These are phyloP conservation scores for Opisthocomus hoazin DNA, from an alignment of 2,113 vertebrate species.

Conservation along the genomic window DNA sequence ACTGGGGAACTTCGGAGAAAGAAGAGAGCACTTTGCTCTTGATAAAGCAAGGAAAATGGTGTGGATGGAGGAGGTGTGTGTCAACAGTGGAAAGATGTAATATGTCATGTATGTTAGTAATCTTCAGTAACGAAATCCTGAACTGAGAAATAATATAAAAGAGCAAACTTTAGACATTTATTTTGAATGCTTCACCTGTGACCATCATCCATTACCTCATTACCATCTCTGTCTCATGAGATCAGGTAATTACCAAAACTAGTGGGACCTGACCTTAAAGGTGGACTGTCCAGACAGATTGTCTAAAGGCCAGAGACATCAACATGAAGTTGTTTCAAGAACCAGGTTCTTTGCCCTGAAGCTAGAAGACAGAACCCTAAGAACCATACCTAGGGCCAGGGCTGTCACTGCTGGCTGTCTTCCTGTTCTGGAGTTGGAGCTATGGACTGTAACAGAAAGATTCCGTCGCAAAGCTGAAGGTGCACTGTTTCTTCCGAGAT, in stretches of 20 bases:
- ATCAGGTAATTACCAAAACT: not conserved
- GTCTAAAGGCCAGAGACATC: not conserved
- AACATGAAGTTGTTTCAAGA: not conserved
- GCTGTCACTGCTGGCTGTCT: not conserved
- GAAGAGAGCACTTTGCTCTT: not conserved
- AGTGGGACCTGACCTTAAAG: not conserved
- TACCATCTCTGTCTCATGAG: not conserved
- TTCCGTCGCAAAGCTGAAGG: not conserved
- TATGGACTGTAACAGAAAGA: not conserved
- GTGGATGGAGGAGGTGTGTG: not conserved
- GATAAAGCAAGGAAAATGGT: not conserved
- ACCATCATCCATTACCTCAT: not conserved
- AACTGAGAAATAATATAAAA: not conserved
- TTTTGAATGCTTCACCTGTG: not conserved
- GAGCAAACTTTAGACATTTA: not conserved
- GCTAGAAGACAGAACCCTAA: not conserved
- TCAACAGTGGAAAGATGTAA: not conserved
- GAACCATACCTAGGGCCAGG: not conserved
- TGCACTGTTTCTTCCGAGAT: not conserved
- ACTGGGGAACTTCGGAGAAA: not conserved
- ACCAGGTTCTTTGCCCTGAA: not conserved
- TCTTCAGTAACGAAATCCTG: not conserved
- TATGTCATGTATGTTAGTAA: fast-evolving
- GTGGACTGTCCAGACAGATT: not conserved
- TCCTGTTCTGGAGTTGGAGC: not conserved